These are phyloP conservation scores for Cervus canadensis DNA, from an alignment of 2,113 vertebrate species.

Conservation along the genomic window DNA sequence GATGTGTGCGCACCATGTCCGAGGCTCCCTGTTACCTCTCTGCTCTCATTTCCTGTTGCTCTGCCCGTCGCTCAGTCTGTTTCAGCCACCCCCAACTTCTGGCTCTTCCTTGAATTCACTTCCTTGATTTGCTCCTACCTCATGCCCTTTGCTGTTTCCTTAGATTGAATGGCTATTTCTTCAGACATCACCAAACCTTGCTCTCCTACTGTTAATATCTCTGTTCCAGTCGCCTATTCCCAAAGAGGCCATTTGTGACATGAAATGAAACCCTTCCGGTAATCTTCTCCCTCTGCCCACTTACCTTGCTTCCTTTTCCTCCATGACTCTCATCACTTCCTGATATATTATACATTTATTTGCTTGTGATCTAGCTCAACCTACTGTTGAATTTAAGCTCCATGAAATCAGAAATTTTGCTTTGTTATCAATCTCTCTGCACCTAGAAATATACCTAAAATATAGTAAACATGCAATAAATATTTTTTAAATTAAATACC, in stretches of 20 bases:
- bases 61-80: background rate
- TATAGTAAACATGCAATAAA: background rate
- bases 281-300: background rate
- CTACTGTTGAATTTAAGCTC: background rate
- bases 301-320: background rate
- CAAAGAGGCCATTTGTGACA: background rate
- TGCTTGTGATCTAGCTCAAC: background rate
- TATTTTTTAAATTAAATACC: background rate
- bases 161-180: background rate
- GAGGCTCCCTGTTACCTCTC: background rate
- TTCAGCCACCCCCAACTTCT: background rate
- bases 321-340: background rate
- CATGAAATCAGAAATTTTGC: background rate
- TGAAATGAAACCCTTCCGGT: background rate
- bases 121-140: background rate
- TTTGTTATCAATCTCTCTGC: background rate
- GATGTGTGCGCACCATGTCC: too few species aligned
- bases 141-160: background rate
- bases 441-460: background rate
- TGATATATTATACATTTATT: background rate
- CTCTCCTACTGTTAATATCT: background rate
- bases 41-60: background rate
- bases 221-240: background rate
- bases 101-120: background rate
- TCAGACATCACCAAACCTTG: background rate